These are phyloP conservation scores for Parnassius glacialis DNA, from an alignment of 2,888 invertebrate species.

Conservation along the genomic window DNA sequence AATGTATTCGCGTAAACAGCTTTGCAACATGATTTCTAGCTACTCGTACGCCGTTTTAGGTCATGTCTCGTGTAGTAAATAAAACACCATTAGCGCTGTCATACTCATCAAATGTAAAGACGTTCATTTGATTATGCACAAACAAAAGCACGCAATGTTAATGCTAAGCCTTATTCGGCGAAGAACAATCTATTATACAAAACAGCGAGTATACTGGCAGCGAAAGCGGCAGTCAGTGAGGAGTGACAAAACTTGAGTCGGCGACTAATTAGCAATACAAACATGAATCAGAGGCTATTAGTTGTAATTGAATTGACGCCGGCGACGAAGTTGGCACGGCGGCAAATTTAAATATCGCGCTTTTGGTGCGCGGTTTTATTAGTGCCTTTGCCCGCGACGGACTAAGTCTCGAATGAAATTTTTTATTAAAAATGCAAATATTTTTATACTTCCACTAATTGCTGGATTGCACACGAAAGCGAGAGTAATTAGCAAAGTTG, in stretches of 20 bases:
- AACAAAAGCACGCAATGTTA: constrained; percentile 56
- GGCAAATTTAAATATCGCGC: constrained; percentile 76
- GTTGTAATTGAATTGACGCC: constrained; percentile 79
- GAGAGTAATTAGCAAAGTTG: constrained; percentile 34
- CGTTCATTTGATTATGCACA: constrained; percentile 56
- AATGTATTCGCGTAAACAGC: constrained; percentile 32
- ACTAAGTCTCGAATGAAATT: constrained; percentile 30
- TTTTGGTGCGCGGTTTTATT: constrained; percentile 59
- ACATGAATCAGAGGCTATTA: constrained; percentile 81
- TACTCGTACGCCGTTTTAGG: background rate
- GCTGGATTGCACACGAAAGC: constrained; percentile 27
- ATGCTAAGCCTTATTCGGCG: constrained; percentile 53
- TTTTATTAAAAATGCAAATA: constrained; percentile 34
- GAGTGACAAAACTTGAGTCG: constrained; percentile 79
- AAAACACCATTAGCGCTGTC: constrained; percentile 11
- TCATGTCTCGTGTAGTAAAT: constrained; percentile 12
- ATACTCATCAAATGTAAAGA: constrained; percentile 35
- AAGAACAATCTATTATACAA: constrained; percentile 70
- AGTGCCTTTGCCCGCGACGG: constrained; percentile 39
- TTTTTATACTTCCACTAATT: constrained; percentile 30
- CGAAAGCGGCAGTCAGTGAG: constrained; percentile 63
- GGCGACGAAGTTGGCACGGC: constrained; percentile 70
- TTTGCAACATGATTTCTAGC: background rate
- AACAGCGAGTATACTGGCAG: constrained; percentile 52
- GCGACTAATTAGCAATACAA: constrained; percentile 80